phyloP scores from a whole-genome alignment of 2,113 vertebrate genomes.

The Salvator merianae region DNA sequence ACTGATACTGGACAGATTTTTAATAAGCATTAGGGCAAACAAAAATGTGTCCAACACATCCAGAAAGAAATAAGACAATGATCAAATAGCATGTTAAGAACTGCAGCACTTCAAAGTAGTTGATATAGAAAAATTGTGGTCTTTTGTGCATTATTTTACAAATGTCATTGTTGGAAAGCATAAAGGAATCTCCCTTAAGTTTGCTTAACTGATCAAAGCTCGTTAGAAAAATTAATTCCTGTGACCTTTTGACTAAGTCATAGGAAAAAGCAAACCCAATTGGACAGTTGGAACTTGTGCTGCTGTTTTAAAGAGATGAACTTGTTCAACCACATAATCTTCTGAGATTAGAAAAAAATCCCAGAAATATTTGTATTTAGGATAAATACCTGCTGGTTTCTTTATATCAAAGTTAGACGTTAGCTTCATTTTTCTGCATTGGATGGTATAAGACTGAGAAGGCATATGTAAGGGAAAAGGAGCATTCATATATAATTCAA shows the following conservation, averaged over 20 bases:
- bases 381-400: conserved; percentile 31
- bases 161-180: background rate
- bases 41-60: background rate
- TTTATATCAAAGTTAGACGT: background rate
- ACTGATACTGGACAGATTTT: background rate
- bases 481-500: background rate
- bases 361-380: conserved; percentile 48
- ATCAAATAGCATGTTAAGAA: background rate
- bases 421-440: background rate
- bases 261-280: background rate
- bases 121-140: background rate
- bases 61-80: background rate
- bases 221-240: background rate
- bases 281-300: conserved; percentile 15
- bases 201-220: background rate
- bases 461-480: conserved; percentile 1
- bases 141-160: background rate
- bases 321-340: conserved; percentile 25
- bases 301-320: background rate
- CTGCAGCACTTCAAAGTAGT: background rate
- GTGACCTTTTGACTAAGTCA: background rate
- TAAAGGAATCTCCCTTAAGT: background rate
- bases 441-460: background rate
- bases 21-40: background rate
- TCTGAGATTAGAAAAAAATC: conserved; percentile 19